Evolutionary conservation across 2,113 vertebrate species (phyloP).

Genomic region (Clinocottus analis): DNA sequence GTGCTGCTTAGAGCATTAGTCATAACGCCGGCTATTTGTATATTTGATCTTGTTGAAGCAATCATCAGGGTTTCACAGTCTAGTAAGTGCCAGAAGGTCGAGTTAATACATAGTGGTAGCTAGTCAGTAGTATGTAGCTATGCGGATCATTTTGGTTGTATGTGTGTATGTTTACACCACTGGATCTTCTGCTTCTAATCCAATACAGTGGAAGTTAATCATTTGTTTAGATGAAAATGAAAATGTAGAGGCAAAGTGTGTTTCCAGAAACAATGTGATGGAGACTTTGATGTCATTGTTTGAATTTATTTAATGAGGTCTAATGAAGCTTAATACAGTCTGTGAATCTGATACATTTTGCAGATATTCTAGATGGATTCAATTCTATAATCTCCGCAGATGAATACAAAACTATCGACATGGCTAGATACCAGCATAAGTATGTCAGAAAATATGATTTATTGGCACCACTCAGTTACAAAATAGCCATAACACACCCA

Average conservation of each 20-base stretch:
- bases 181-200: conserved; percentile 8
- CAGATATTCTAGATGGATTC: neutral
- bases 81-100: neutral
- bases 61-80: neutral
- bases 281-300: neutral
- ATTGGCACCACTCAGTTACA: conserved; percentile 22
- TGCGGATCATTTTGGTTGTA: conserved; percentile 5
- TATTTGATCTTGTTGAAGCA: neutral
- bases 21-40: neutral
- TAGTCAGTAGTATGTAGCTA: conserved; percentile 31
- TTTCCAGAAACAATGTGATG: neutral
- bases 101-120: conserved; percentile 18
- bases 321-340: neutral
- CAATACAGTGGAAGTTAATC: neutral
- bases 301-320: neutral
- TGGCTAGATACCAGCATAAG: neutral
- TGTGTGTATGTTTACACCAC: neutral
- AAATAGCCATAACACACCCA: conserved; percentile 37
- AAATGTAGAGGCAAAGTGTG: neutral
- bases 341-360: neutral
- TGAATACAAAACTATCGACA: conserved; percentile 8
- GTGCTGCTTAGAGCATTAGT: conserved; percentile 10
- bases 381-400: neutral
- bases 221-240: conserved; percentile 6
- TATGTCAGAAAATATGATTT: conserved; percentile 14